These are phyloP conservation scores for Autographa gamma DNA, from an alignment of 2,888 invertebrate genomes.

Conservation along the genomic window DNA sequence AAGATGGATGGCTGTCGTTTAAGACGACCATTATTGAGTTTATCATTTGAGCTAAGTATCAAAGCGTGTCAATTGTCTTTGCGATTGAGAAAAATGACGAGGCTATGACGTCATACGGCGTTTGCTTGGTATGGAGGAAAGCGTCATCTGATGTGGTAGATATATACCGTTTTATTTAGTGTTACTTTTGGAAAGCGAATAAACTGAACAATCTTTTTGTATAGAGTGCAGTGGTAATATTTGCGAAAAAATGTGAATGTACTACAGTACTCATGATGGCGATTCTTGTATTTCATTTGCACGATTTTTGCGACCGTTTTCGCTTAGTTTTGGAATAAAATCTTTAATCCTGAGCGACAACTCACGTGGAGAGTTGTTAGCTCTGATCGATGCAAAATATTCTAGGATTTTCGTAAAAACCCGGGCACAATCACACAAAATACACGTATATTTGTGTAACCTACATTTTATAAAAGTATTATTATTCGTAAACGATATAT, in stretches of 20 bases:
- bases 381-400: background rate
- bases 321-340: background rate
- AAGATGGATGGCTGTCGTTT: constrained; percentile 47
- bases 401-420: background rate
- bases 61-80: constrained; percentile 4
- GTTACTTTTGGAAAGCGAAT: too few species aligned
- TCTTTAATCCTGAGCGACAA: background rate
- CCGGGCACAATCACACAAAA: background rate
- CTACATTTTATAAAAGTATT: constrained; percentile 31
- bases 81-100: constrained; percentile 6
- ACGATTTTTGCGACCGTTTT: background rate
- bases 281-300: background rate
- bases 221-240: background rate
- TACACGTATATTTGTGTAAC: constrained; percentile 25
- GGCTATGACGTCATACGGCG: background rate
- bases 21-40: constrained; percentile 25
- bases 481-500: constrained; percentile 30
- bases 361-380: background rate
- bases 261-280: background rate
- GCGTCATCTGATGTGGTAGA: too few species aligned
- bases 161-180: too few species aligned
- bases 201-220: too few species aligned
- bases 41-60: constrained; percentile 11
- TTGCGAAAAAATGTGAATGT: background rate
- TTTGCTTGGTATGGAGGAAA: too few species aligned